These are phyloP conservation scores for Seriola rivoliana DNA, from an alignment of 2,113 vertebrate species.

Conservation along the genomic window DNA sequence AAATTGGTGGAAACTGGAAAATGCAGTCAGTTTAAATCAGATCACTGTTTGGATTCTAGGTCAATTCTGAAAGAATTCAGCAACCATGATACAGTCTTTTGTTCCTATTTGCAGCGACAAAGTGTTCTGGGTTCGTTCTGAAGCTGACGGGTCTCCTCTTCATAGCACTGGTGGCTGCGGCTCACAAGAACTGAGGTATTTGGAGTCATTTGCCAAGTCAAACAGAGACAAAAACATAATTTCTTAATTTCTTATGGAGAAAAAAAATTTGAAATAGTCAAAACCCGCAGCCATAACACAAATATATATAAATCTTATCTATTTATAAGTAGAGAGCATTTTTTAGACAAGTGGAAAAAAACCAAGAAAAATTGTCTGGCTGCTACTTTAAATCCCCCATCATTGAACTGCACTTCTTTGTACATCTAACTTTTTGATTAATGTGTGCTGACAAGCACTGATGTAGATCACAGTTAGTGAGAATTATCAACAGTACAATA, in stretches of 20 bases:
- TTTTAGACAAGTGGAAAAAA: neutral
- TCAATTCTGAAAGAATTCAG: neutral
- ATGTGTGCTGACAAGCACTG: slow-evolving; percentile 29
- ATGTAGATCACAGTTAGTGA: slow-evolving; percentile 39
- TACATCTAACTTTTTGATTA: slow-evolving; percentile 22
- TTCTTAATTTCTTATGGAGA: too few species aligned
- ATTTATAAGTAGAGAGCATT: neutral
- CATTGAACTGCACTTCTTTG: neutral
- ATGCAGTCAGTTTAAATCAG: neutral
- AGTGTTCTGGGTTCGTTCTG: neutral
- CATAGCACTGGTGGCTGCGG: neutral
- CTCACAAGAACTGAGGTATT: neutral
- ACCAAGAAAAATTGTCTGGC: neutral
- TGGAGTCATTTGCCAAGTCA: neutral
- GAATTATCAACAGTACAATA: slow-evolving; percentile 55
- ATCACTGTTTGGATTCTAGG: accelerated
- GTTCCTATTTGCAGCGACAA: neutral
- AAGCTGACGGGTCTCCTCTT: neutral
- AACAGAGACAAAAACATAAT: neutral
- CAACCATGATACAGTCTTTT: neutral
- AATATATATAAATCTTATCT: neutral
- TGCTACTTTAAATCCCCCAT: neutral
- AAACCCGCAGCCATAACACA: neutral
- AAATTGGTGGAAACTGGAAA: neutral
- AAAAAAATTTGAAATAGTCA: neutral